Percentiles rank a stretch among this genome's conserved stretches.
These are phyloP conservation scores for Ormyrus rosae DNA, from an alignment of 2,888 invertebrate species.

Conservation along the genomic window DNA sequence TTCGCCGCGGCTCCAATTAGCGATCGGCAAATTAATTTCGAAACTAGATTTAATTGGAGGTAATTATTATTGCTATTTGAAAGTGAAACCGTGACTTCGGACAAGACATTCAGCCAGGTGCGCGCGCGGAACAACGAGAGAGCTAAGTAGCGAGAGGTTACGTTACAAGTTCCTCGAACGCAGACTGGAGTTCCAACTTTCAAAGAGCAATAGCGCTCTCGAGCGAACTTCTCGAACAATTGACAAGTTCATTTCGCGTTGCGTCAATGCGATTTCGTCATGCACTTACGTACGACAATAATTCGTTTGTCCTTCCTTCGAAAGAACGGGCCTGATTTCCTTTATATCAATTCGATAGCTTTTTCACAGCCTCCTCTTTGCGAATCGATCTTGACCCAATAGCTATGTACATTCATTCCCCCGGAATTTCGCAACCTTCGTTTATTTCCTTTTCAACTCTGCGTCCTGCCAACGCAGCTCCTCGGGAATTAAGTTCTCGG, in stretches of 20 bases:
- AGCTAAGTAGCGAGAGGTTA: slow-evolving; percentile 33
- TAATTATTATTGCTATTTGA: slow-evolving; percentile 15
- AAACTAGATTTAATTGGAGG: not conserved
- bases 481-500: not conserved
- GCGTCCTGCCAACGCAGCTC: not conserved
- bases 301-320: slow-evolving; percentile 12
- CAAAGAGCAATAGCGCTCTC: not conserved
- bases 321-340: not conserved
- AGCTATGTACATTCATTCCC: too few relatives aligned
- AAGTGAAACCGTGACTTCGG: slow-evolving; percentile 12
- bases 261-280: not conserved
- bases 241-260: slow-evolving; percentile 36
- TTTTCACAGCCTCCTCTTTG: too few relatives aligned
- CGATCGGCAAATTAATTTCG: not conserved
- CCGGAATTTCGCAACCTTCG: too few relatives aligned
- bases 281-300: not conserved
- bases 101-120: slow-evolving; percentile 7
- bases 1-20: too few relatives aligned
- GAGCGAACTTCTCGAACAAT: slow-evolving; percentile 25
- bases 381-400: too few relatives aligned
- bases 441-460: too few relatives aligned
- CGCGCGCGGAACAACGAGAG: not conserved
- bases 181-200: slow-evolving; percentile 1
- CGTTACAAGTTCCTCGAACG: slow-evolving; percentile 26
- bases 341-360: too few relatives aligned